A percentile compares a stretch with the other conserved stretches of the same genome.
phyloP scores from a whole-genome alignment of 1,140 invertebrate genomes.

The Spodoptera frugiperda region DNA sequence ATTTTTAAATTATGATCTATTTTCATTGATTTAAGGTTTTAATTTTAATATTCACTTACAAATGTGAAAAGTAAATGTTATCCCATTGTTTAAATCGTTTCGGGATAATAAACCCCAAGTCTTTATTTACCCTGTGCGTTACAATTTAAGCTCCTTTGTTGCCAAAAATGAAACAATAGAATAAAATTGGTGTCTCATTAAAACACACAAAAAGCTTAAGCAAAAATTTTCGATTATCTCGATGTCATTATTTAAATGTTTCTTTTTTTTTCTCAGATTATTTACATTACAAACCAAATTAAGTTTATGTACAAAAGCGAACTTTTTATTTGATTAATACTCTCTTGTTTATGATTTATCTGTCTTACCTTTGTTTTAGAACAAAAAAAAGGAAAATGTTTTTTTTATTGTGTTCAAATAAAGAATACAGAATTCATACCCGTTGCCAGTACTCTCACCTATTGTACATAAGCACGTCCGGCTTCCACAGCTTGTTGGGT shows the following conservation, averaged over 20 bases:
- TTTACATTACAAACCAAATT: not conserved
- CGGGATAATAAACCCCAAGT: conserved; percentile 22
- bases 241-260: not conserved
- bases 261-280: not conserved
- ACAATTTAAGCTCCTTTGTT: conserved; percentile 3
- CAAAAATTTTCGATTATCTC: too few species aligned
- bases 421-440: conserved; percentile 25
- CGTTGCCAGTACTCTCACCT: conserved; percentile 89
- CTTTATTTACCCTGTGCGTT: conserved; percentile 8
- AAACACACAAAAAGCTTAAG: not conserved
- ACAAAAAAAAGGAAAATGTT: not conserved
- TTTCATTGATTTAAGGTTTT: too few species aligned
- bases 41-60: too few species aligned
- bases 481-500: conserved; percentile 98
- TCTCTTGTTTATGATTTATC: too few species aligned
- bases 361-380: not conserved
- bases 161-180: not conserved
- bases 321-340: too few species aligned
- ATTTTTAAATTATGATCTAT: too few species aligned
- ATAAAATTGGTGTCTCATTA: not conserved
- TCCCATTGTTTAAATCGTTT: conserved; percentile 10
- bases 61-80: not conserved
- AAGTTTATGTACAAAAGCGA: not conserved
- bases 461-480: conserved; percentile 99
- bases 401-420: not conserved